phyloP scores from a whole-genome alignment of 2,797 vertebrate genomes.

The Tenualosa thibaudeaui region DNA sequence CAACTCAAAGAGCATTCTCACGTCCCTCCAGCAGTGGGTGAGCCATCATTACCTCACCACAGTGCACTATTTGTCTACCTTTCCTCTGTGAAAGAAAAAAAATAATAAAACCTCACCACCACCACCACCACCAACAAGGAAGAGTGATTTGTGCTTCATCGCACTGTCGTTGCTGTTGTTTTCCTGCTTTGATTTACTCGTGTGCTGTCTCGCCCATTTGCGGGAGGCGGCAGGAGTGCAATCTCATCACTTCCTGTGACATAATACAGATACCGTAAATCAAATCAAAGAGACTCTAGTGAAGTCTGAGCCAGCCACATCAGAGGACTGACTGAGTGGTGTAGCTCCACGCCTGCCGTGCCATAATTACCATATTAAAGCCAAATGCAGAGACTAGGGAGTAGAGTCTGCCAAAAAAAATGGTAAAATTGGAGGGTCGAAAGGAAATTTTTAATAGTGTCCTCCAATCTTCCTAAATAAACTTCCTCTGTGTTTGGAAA shows the following conservation, averaged over 20 bases:
- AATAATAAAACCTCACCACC: neutral
- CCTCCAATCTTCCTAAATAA: neutral
- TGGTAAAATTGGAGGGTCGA: neutral
- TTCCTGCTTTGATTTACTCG: neutral
- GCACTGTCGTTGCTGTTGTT: neutral
- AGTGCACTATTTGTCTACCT: slow-evolving; percentile 4
- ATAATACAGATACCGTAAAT: slow-evolving; percentile 11
- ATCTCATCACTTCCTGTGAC: slow-evolving; percentile 1
- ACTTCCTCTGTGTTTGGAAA: neutral
- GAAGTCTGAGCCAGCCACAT: neutral
- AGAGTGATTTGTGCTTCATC: neutral
- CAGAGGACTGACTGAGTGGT: neutral
- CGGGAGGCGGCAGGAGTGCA: neutral
- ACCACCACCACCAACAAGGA: neutral
- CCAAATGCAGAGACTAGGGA: neutral
- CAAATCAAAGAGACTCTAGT: neutral
- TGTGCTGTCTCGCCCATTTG: neutral
- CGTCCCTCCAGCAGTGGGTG: neutral
- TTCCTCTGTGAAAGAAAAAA: neutral
- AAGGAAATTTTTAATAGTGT: neutral
- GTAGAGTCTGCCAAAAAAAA: neutral
- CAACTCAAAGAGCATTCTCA: neutral
- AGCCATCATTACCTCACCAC: slow-evolving; percentile 13
- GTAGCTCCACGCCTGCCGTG: neutral
- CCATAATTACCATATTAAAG: slow-evolving; percentile 16